Conservation (phyloP, 2,797 vertebrate species). For the Centroberyx gerrardi region DNA sequence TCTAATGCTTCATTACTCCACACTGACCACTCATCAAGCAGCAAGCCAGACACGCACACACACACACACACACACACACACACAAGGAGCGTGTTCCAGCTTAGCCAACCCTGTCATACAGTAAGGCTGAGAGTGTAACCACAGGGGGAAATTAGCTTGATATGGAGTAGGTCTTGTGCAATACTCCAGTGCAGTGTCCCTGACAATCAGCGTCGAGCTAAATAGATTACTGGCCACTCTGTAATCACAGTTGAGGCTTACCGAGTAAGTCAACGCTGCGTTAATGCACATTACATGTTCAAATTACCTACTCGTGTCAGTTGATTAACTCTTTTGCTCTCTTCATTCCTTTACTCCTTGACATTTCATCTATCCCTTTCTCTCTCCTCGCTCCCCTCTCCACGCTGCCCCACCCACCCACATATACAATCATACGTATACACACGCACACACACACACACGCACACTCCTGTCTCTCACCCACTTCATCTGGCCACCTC, state of each 20-base stretch:
- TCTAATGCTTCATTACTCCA: constrained; percentile 72
- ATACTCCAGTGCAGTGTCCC: constrained; percentile 60
- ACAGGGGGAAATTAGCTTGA: constrained; percentile 76
- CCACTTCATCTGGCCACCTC: background rate
- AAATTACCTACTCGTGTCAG: constrained; percentile 44
- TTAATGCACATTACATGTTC: constrained; percentile 57
- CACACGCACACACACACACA: too few species aligned
- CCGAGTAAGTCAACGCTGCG: constrained; percentile 52
- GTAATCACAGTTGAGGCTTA: constrained; percentile 62
- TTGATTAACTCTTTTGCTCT: constrained; percentile 50
- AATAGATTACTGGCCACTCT: constrained; percentile 71
- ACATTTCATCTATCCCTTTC: constrained; percentile 17
- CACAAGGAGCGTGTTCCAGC: constrained; percentile 43
- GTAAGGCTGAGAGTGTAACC: constrained; percentile 74
- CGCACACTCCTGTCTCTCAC: background rate
- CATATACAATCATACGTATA: background rate
- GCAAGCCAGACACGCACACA: constrained; percentile 15
- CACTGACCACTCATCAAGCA: constrained; percentile 64
- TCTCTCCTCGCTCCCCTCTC: constrained; percentile 4
- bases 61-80: constrained; percentile 22
- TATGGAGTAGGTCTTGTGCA: constrained; percentile 78
- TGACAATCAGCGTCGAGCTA: constrained; percentile 66
- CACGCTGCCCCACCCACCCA: background rate
- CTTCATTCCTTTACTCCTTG: constrained; percentile 30
- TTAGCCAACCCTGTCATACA: constrained; percentile 67